Percentiles rank a stretch among this genome's conserved stretches.
Evolutionary conservation across 1,140 invertebrate genomes (phyloP).

Genomic region (Eriosoma lanigerum): DNA sequence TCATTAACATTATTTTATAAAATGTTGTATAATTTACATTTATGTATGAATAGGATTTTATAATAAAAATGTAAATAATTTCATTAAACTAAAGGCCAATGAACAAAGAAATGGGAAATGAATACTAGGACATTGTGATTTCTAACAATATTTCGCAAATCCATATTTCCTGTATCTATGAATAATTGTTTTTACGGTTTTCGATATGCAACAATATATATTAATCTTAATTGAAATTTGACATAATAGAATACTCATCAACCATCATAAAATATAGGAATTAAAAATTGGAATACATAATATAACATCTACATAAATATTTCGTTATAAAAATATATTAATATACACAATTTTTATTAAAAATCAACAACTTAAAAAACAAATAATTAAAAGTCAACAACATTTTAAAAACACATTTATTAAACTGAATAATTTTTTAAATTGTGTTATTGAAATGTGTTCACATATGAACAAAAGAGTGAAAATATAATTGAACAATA

Average conservation of each 20-base stretch:
- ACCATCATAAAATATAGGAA: too few relatives aligned
- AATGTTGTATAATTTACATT: background rate
- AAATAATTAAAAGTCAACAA: too few relatives aligned
- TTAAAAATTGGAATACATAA: too few relatives aligned
- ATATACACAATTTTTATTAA: too few relatives aligned
- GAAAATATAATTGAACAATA: background rate
- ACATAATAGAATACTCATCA: background rate
- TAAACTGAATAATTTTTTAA: background rate
- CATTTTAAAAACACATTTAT: too few relatives aligned
- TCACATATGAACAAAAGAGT: background rate
- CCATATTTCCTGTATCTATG: slow-evolving; percentile 1
- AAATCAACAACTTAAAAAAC: too few relatives aligned
- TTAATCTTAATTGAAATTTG: background rate
- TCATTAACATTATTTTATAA: too few relatives aligned
- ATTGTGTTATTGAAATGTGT: background rate
- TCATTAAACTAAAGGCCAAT: background rate
- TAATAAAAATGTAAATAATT: background rate
- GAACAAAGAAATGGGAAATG: slow-evolving; percentile 22
- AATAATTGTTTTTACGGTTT: slow-evolving; percentile 2
- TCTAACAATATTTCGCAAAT: slow-evolving; percentile 17
- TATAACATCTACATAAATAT: too few relatives aligned
- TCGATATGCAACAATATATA: background rate
- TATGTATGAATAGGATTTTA: background rate
- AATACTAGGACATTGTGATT: background rate
- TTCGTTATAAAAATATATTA: too few relatives aligned